Percentiles rank a stretch among this genome's conserved stretches.
Conservation (phyloP, 2,797 vertebrate genomes). For the Cossypha caffra region DNA sequence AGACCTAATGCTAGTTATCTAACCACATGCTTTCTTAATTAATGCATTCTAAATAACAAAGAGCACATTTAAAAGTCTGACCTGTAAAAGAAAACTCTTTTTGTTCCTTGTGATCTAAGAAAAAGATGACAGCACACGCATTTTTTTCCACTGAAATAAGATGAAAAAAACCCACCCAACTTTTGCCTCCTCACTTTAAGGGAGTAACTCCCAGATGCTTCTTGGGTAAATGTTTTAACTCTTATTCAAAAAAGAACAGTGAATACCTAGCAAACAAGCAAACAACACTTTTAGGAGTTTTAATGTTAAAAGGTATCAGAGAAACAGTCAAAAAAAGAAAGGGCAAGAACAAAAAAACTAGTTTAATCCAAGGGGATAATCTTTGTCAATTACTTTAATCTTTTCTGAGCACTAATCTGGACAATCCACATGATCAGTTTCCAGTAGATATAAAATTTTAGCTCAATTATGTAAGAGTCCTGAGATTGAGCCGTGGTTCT, state of each 20-base stretch:
- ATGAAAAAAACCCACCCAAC: fast-evolving
- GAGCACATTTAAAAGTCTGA: not conserved
- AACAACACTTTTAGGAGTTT: not conserved
- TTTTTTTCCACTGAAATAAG: not conserved
- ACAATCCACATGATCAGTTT: not conserved
- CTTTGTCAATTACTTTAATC: not conserved
- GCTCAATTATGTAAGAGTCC: not conserved
- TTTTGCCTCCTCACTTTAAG: not conserved
- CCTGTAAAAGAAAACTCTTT: not conserved
- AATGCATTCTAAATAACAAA: not conserved
- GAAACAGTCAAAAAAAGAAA: not conserved
- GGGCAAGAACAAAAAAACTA: not conserved
- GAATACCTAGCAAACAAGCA: not conserved
- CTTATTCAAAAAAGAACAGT: not conserved
- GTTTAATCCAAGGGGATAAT: not conserved
- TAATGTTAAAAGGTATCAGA: not conserved
- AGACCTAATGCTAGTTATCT: not conserved
- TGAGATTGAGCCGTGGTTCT: too few species aligned
- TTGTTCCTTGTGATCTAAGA: not conserved
- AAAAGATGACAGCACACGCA: not conserved
- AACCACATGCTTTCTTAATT: not conserved
- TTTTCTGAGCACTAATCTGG: not conserved
- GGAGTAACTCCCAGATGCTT: not conserved
- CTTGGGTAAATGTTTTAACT: not conserved
- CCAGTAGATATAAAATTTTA: not conserved